Base-by-base conservation (phyloP, 2,888 invertebrate species). In the Vanessa cardui region DNA sequence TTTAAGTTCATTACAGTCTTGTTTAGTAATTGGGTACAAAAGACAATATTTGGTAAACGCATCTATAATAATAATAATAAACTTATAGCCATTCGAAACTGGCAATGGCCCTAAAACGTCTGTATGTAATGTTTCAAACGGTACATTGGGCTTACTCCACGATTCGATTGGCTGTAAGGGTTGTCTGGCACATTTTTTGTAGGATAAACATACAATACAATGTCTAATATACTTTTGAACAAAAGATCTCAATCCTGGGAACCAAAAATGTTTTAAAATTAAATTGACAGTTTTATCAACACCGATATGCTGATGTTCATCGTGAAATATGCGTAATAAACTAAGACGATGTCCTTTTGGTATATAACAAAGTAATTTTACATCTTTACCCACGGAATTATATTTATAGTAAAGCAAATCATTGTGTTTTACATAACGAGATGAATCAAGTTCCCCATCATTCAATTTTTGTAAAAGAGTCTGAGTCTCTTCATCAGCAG, bases 91-190 rank as follows among this genome's bases (percentile, higher is more conserved):
- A 26, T 26, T 26, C 26, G 26, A 26, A 26, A 20, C 52, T n/a
- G 68, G 64, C 15, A 72, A 33, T 1, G 68, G 70, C 0, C 74
- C 74, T 6, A 72, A 33, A 7, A 62, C 64, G 44, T 72, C 71
- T 1, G 52, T 12, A 20, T 72, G 69, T 2, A 71, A 45, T 18
- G 68, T 52, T 6, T 73, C 18, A 63, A 75, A 79, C 20, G 72
- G 77, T 6, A 16, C 5, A n/a, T 72, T 67, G 7, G 69, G 69
- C 31, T 74, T 76, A 16, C 68, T 59, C 72, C 77, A 76, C 15
- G 73, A 76, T 7, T 46, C 58, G 26, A 77, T 75, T 21, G 61
- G 62, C 61, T 70, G 72, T 12, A 26, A 63, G 33, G 72, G 68
- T 9, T 70, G 66, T 4, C 74, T 26, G 9, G 74, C 72, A 7